Conservation (phyloP, 2,888 invertebrate species). For the Tanytarsus gracilentus region DNA sequence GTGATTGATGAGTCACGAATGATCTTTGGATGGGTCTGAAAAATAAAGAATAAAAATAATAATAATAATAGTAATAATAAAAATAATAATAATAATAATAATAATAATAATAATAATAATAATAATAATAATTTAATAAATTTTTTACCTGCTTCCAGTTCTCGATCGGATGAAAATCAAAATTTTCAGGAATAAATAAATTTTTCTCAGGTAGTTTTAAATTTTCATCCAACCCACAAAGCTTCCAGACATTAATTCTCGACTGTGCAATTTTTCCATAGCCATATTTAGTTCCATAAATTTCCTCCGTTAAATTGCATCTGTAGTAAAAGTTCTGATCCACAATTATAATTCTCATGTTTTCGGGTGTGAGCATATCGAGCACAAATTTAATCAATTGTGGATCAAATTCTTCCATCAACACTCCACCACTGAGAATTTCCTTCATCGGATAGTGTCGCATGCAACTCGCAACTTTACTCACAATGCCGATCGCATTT, state of each 20-base stretch:
- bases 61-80: no score
- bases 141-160: slow-evolving; percentile 48
- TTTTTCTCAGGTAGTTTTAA: slow-evolving; percentile 67
- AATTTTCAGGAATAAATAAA: slow-evolving; percentile 75
- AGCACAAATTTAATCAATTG: slow-evolving; percentile 64
- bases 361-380: slow-evolving; percentile 60
- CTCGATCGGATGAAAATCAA: slow-evolving; percentile 54
- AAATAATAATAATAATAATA: no score
- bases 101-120: no score
- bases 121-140: no score
- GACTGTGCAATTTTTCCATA: slow-evolving; percentile 52
- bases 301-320: slow-evolving; percentile 60
- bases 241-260: slow-evolving; percentile 47
- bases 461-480: slow-evolving; percentile 50
- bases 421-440: slow-evolving; percentile 60
- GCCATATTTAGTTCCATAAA: slow-evolving; percentile 80
- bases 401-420: slow-evolving; percentile 69
- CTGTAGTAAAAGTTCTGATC: slow-evolving; percentile 63
- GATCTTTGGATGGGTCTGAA: slow-evolving; percentile 52
- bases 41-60: no score
- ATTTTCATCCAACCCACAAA: slow-evolving; percentile 48
- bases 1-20: slow-evolving; percentile 64
- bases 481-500: slow-evolving; percentile 56
- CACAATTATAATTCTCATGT: slow-evolving; percentile 59
- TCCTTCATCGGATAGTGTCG: slow-evolving; percentile 71